phyloP scores from a whole-genome alignment of 2,888 invertebrate genomes.

The Sesamia inferens region DNA sequence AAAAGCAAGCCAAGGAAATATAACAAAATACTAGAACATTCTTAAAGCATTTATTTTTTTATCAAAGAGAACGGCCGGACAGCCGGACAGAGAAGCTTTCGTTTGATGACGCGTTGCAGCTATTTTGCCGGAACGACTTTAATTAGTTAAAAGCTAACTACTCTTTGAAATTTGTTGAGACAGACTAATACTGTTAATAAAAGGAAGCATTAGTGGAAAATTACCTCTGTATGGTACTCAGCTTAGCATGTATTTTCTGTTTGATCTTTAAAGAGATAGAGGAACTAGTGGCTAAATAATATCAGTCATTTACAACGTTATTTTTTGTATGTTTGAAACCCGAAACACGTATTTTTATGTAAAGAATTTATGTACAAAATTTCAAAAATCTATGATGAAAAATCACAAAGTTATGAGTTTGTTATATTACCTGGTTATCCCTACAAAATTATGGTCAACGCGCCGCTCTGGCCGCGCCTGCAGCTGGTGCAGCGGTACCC shows the following conservation, averaged over 20 bases:
- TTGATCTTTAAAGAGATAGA: conserved; percentile 31
- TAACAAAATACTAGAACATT: conserved; percentile 13
- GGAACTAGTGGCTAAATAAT: background rate
- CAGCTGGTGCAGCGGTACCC: too few species aligned
- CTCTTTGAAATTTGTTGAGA: conserved; percentile 54
- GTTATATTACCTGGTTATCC: too few species aligned
- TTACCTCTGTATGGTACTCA: conserved; percentile 18
- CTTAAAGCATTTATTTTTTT: conserved; percentile 55
- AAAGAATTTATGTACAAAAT: too few species aligned
- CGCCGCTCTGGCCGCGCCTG: too few species aligned
- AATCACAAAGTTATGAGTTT: too few species aligned
- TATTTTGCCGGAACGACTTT: conserved; percentile 55
- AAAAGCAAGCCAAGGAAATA: conserved; percentile 6
- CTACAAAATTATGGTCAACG: too few species aligned
- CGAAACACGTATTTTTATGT: too few species aligned
- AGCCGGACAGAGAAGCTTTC: conserved; percentile 34
- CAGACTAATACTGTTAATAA: conserved; percentile 41
- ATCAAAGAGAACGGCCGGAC: conserved; percentile 52
- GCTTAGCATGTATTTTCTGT: conserved; percentile 15
- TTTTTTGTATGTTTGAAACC: too few species aligned
- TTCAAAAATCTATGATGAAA: too few species aligned
- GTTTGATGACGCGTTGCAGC: conserved; percentile 49
- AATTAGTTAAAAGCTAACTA: conserved; percentile 65
- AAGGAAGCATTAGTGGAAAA: conserved; percentile 38
- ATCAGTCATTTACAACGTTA: too few species aligned